Conservation (phyloP, 2,797 vertebrate genomes). For the Urophycis tenuis region DNA sequence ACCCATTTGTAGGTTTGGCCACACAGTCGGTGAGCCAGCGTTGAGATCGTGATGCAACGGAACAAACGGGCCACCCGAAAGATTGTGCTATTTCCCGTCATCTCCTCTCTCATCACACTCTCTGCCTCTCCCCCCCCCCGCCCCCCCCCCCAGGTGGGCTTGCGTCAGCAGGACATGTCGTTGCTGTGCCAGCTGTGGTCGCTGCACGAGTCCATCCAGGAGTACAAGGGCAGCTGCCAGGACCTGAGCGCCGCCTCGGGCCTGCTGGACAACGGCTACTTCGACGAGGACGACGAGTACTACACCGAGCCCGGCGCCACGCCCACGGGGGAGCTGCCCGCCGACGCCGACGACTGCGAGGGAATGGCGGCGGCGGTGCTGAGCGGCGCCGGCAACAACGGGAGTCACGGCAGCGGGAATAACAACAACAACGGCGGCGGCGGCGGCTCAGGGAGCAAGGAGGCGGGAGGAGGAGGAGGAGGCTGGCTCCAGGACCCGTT, state of each 20-base stretch:
- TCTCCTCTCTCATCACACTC: neutral
- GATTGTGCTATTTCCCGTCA: neutral
- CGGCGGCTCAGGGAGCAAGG: constrained; percentile 47
- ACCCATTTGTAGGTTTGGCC: too few species aligned
- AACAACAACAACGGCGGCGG: too few species aligned
- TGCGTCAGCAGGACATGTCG: constrained; percentile 98
- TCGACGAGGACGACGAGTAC: constrained; percentile 91
- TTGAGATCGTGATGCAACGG: too few species aligned
- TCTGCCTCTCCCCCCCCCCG: neutral
- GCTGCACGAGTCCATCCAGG: constrained; percentile 96
- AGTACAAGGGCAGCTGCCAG: constrained; percentile 96
- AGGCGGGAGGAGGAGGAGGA: constrained; percentile 32
- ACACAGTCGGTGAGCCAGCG: too few species aligned
- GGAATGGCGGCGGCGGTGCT: constrained; percentile 8
- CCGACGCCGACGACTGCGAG: constrained; percentile 50
- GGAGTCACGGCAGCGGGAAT: constrained; percentile 29
- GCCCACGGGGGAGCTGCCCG: constrained; percentile 68
- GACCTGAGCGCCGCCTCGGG: constrained; percentile 80
- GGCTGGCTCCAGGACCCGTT: constrained; percentile 73
- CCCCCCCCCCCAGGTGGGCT: constrained; percentile 76
- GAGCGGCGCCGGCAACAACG: constrained; percentile 51
- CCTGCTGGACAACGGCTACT: constrained; percentile 91
- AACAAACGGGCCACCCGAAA: too few species aligned
- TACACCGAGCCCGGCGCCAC: constrained; percentile 75
- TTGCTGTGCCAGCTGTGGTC: constrained; percentile 96